phyloP scores from a whole-genome alignment of 2,113 vertebrate species.

The Campylomormyrus numenius region DNA sequence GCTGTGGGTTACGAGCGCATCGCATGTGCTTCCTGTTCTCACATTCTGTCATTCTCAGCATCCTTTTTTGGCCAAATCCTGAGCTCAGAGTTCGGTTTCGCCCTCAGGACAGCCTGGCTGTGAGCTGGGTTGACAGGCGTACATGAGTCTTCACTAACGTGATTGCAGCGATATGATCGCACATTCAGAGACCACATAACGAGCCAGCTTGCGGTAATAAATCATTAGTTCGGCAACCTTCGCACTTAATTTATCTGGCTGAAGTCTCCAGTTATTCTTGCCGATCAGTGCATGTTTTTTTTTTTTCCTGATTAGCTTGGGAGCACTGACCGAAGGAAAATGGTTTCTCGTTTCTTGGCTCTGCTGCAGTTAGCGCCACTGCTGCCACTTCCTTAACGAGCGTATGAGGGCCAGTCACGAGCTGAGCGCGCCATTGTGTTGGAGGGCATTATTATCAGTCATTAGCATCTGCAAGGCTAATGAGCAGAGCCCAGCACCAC shows the following conservation, averaged over 20 bases:
- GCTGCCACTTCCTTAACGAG: slow-evolving; percentile 53
- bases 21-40: background rate
- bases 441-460: slow-evolving; percentile 55
- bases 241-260: background rate
- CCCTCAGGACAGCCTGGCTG: background rate
- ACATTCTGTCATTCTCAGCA: background rate
- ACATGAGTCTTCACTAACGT: background rate
- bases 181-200: background rate
- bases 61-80: background rate
- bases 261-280: slow-evolving; percentile 38
- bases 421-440: slow-evolving; percentile 44
- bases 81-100: background rate
- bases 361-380: slow-evolving; percentile 31
- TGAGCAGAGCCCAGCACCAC: slow-evolving; percentile 51
- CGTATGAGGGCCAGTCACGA: slow-evolving; percentile 49
- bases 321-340: slow-evolving; percentile 46
- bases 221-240: background rate
- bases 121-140: background rate
- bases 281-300: slow-evolving; percentile 34
- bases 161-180: background rate
- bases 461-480: slow-evolving; percentile 56
- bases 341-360: slow-evolving; percentile 45
- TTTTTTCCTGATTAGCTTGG: slow-evolving; percentile 43
- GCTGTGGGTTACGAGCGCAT: background rate
- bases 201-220: background rate